phyloP scores from a whole-genome alignment of 2,113 vertebrate species.

The Pelmatolapia mariae region DNA sequence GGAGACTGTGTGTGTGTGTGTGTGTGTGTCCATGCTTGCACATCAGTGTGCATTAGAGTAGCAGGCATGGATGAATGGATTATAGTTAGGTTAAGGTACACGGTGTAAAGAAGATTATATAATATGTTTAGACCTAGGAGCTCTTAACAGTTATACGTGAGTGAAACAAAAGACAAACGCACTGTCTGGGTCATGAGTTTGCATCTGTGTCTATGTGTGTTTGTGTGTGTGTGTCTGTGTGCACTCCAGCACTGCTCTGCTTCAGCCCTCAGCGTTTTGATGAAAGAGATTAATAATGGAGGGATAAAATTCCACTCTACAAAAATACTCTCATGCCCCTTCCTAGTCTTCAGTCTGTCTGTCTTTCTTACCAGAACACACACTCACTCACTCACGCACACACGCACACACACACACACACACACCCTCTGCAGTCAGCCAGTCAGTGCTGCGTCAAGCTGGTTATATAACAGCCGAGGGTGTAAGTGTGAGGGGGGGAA shows the following conservation, averaged over 20 bases:
- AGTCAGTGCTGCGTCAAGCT: conserved; percentile 66
- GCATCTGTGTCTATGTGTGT: not conserved
- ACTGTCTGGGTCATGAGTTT: conserved; percentile 13
- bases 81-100: conserved; percentile 33
- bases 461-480: conserved; percentile 61
- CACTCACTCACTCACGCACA: not conserved
- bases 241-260: not conserved
- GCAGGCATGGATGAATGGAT: conserved; percentile 58
- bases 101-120: conserved; percentile 53
- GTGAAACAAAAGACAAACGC: conserved; percentile 17
- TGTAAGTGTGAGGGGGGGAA: not conserved
- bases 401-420: conserved; percentile 1
- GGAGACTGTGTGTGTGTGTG: not conserved
- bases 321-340: conserved; percentile 22
- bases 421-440: conserved; percentile 58
- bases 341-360: conserved; percentile 7
- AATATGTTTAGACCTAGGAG: conserved; percentile 43
- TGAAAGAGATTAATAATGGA: conserved; percentile 45
- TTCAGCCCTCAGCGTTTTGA: conserved; percentile 8
- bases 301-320: conserved; percentile 13
- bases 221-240: not conserved
- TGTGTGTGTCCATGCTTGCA: not conserved
- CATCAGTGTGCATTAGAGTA: conserved; percentile 28
- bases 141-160: conserved; percentile 10
- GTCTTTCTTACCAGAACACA: conserved; percentile 9